Evolutionary conservation across 2,113 vertebrate genomes (phyloP).

Genomic region (Terrapene triunguis): DNA sequence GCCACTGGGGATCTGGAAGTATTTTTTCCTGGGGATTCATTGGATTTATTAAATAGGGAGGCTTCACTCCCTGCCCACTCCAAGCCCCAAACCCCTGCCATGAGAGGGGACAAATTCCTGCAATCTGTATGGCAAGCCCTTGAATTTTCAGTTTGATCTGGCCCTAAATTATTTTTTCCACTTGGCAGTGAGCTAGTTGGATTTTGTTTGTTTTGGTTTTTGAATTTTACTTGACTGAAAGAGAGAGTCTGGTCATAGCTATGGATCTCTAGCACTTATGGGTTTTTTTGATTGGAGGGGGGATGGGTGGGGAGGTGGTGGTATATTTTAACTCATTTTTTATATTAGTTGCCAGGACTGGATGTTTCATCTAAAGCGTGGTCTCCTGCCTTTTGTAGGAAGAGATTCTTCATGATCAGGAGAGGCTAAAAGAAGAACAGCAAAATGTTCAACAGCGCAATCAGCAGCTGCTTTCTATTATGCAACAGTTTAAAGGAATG

Average conservation of each 20-base stretch:
- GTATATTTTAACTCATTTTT: background rate
- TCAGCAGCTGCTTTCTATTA: constrained; percentile 86
- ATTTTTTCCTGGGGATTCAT: background rate
- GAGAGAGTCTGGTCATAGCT: background rate
- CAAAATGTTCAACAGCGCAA: constrained; percentile 80
- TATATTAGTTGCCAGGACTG: background rate
- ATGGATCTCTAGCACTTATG: background rate
- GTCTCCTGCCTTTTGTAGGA: constrained; percentile 66
- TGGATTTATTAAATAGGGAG: rapidly evolving
- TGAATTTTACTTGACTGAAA: background rate
- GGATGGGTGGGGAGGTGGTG: rapidly evolving
- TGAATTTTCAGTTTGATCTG: background rate
- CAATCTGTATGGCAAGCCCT: background rate
- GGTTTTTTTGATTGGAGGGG: background rate
- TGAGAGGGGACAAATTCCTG: background rate
- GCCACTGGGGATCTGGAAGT: background rate
- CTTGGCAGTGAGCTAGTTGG: background rate
- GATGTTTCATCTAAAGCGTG: background rate
- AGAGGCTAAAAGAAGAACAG: constrained; percentile 83
- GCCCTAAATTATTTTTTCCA: background rate
- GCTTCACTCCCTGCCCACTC: background rate
- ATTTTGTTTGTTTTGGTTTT: background rate
- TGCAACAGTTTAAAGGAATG: constrained; percentile 90
- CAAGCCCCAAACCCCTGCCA: background rate
- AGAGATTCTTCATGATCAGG: constrained; percentile 77